Evolutionary conservation across 2,797 vertebrate genomes (phyloP), one percentile per base, ranked within the genome.

Genomic region (Poeciliopsis turneri): DNA sequence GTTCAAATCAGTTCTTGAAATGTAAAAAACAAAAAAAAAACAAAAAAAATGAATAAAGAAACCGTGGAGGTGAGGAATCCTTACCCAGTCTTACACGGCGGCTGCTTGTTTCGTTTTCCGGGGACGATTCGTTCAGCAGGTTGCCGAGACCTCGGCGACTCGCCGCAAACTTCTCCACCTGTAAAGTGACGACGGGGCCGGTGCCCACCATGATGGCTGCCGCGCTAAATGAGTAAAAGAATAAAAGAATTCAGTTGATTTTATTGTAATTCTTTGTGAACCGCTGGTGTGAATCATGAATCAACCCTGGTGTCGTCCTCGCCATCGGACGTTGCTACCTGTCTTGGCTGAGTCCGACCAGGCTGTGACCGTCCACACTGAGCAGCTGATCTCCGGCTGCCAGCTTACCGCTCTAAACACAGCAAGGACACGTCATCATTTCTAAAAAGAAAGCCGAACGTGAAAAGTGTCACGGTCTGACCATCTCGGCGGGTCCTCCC

Each of bases 151-250:
- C 97, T 81, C 98, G 97, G 80, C 95, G 97, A 89, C 96, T 96
- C 33, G 97, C 97, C 78, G 96, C 97, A 86, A 95, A 96, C 90
- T 98, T 99, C 61, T 95, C 97, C n/a, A 98, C 97, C 90, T 97
- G 94, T 49, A 99, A 92, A 2, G 95, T 97, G 78, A 99, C 97
- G 70, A 97, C 95, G 1, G 97, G 95, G 77, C 97, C 97, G 0
- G 97, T 98, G 84, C 97, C 96, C 79, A 97, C 96, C 96, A 99
- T 97, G 78, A 98, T 95, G 23, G 97, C 96, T 80, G 97, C 98
- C 45, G 98, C 98, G 95, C 98, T 99, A 81, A 80, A 47, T 0
- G 72, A 73, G 23, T 5, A 39, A 5, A 39, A 39, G 36, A 39
- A 5, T 5, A 39, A 39, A 39, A 39, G 5, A 39, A 39, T 39